phyloP scores from a whole-genome alignment of 2,113 vertebrate species.

The Spermophilus dauricus region DNA sequence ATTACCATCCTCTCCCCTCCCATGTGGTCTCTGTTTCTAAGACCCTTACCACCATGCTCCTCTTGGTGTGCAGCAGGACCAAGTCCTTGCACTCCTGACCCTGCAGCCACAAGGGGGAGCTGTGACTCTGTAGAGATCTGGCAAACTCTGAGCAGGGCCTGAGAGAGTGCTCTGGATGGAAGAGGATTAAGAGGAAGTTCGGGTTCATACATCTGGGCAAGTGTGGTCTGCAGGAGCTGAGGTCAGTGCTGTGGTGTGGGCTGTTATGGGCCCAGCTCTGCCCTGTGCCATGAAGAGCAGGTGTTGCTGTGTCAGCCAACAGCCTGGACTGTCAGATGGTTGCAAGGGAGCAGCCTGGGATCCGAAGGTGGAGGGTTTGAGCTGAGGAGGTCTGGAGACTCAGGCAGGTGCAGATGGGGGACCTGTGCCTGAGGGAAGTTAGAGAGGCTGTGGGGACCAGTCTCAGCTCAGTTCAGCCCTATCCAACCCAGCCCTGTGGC shows the following conservation, averaged over 20 bases:
- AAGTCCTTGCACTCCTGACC: too few species aligned
- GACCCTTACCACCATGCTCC: too few species aligned
- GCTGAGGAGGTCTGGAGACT: neutral
- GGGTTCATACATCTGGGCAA: neutral
- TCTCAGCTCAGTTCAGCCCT: neutral
- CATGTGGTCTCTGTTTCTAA: neutral
- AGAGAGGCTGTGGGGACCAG: too few species aligned
- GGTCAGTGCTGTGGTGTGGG: neutral
- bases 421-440: neutral
- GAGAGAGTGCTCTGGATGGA: neutral
- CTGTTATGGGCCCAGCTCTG: neutral
- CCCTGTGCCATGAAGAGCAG: neutral
- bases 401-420: neutral
- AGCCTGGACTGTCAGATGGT: neutral
- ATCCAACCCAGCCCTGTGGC: neutral
- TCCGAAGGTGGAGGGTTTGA: neutral
- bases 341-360: accelerated
- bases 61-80: neutral
- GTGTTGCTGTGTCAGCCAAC: neutral
- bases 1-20: neutral
- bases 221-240: neutral
- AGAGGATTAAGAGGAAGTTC: neutral
- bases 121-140: neutral
- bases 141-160: neutral
- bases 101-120: neutral